Base-by-base conservation (phyloP, 2,797 vertebrate species). In the Urophycis tenuis region DNA sequence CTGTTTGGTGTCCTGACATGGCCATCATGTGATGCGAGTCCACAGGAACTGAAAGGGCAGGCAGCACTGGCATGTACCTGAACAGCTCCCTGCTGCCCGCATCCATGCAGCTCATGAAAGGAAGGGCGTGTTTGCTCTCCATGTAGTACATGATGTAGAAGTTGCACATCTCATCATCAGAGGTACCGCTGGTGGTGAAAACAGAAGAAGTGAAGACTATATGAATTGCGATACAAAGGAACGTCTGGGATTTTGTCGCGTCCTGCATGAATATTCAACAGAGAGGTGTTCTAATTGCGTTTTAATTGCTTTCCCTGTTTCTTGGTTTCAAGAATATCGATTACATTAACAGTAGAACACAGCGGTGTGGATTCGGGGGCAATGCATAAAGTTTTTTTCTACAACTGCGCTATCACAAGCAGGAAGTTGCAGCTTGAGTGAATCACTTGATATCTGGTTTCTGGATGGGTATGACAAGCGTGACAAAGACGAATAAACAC, bases 101-200 rank as follows among this genome's bases (percentile, higher is more conserved):
- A 53, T 95, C 93, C 81, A 95, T 94, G 85, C 98, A 99, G 78
- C 88, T 95, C 95, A 96, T 96, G 82, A 93, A 99, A 1, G 97
- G 96, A 45, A 92, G 81, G 9, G 95, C 94, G 33, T 95, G 92
- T 79, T 91, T 94, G 83, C 93, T 95, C 80, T 98, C 97, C 96
- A 98, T 99, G 88, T 98, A 99, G 91, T 98, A 99, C 97, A 99
- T 99, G 71, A 99, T 95, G 79, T 99, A 99, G 85, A 99, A 95
- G 90, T 99, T 99, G 88, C 97, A 99, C 97, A 99, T 99, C 90
- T 99, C 97, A 85, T 99, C 97, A 77, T 84, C 92, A 19, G 96
- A 94, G 49, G 97, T 97, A 60, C 95, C 94, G 19, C 97, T 99
- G n/a, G 73, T 82, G 30, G 36, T 83, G 11, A 75, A 7, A 76